Conservation (phyloP, 2,113 vertebrate genomes). For the Anguilla rostrata region DNA sequence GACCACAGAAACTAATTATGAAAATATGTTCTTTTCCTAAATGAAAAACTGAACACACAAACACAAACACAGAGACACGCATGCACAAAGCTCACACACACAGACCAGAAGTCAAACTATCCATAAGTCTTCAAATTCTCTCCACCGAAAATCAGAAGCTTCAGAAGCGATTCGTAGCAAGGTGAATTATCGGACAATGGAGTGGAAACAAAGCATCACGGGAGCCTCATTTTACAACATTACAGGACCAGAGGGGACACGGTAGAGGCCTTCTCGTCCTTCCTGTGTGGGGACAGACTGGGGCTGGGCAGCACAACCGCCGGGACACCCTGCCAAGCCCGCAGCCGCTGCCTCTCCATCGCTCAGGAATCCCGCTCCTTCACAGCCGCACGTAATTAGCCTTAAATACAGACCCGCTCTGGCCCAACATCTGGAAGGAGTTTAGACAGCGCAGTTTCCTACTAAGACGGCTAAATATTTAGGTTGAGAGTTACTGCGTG, state of each 20-base stretch:
- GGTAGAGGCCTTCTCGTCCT: not conserved
- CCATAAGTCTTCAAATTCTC: not conserved
- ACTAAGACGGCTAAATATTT: constrained; percentile 82
- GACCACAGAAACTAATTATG: not conserved
- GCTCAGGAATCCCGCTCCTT: constrained; percentile 56
- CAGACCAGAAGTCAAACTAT: not conserved
- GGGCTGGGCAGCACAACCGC: constrained; percentile 6
- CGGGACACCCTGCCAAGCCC: constrained; percentile 59
- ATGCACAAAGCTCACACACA: not conserved
- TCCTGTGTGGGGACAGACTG: not conserved
- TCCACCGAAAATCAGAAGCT: not conserved
- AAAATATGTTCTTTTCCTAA: not conserved
- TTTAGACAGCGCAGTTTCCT: constrained; percentile 81
- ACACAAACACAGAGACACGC: constrained; percentile 9
- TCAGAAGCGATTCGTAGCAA: not conserved
- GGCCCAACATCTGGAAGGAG: constrained; percentile 78
- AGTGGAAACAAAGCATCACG: not conserved
- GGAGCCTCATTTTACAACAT: not conserved
- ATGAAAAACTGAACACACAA: not conserved
- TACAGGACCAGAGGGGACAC: not conserved
- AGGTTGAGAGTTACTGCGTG: constrained; percentile 79
- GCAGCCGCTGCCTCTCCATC: constrained; percentile 43
- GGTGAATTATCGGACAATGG: not conserved
- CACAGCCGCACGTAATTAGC: constrained; percentile 76
- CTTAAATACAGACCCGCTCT: constrained; percentile 70